Evolutionary conservation across 2,888 invertebrate species (phyloP).

Genomic region (Polydrusus cervinus): DNA sequence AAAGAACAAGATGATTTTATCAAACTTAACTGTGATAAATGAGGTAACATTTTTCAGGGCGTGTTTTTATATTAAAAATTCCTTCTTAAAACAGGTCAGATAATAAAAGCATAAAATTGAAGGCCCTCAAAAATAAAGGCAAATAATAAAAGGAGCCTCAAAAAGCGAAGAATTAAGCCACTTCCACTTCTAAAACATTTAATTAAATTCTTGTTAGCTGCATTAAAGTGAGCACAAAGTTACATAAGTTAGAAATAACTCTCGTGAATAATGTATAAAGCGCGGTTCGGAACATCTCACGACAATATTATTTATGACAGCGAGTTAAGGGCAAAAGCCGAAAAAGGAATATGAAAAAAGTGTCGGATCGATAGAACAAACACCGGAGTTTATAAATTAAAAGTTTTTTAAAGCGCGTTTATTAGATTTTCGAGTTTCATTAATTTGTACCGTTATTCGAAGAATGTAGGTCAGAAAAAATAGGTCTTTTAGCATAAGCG

Average conservation of each 20-base stretch:
- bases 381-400: slow-evolving; percentile 8
- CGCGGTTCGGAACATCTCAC: slow-evolving; percentile 56
- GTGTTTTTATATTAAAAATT: slow-evolving; percentile 7
- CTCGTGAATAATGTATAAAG: slow-evolving; percentile 60
- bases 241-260: slow-evolving; percentile 57
- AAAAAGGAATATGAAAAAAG: not conserved
- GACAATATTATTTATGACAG: slow-evolving; percentile 59
- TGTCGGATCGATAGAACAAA: slow-evolving; percentile 19
- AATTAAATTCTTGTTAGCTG: slow-evolving; percentile 56
- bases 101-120: not conserved
- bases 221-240: slow-evolving; percentile 52
- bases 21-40: too few relatives aligned
- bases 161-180: slow-evolving; percentile 41
- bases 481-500: too few relatives aligned
- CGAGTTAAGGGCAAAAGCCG: slow-evolving; percentile 36
- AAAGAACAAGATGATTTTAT: too few relatives aligned
- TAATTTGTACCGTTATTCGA: not conserved
- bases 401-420: not conserved
- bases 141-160: slow-evolving; percentile 29
- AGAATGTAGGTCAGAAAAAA: not conserved
- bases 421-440: not conserved
- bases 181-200: slow-evolving; percentile 43
- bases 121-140: slow-evolving; percentile 17
- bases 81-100: not conserved
- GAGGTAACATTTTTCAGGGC: too few relatives aligned